A percentile compares a stretch with the other conserved stretches of the same genome.
Conservation (phyloP, 2,797 vertebrate species). For the Danio aesculapii region DNA sequence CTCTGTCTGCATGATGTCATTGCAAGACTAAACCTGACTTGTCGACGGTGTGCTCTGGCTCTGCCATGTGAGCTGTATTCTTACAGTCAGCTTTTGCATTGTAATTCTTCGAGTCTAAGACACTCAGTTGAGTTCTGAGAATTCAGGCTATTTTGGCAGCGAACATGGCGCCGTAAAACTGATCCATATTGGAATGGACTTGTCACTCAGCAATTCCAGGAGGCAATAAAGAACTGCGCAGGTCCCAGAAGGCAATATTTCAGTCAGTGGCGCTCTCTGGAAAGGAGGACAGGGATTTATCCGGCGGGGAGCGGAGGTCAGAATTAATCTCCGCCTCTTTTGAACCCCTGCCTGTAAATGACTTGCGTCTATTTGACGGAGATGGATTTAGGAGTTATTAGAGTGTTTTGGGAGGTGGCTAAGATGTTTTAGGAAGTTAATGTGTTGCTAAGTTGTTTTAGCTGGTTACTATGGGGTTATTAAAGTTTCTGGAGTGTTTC, state of each 20-base stretch:
- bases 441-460: neutral
- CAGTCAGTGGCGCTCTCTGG: constrained; percentile 56
- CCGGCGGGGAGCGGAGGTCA: constrained; percentile 63
- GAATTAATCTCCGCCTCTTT: constrained; percentile 36
- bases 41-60: neutral
- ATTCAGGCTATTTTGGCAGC: constrained; percentile 53
- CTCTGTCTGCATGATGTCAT: neutral
- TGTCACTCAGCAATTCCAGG: constrained; percentile 62
- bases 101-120: constrained; percentile 54
- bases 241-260: constrained; percentile 57
- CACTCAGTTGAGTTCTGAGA: constrained; percentile 47
- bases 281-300: constrained; percentile 54
- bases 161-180: constrained; percentile 51
- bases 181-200: constrained; percentile 55
- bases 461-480: neutral
- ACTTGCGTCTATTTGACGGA: neutral
- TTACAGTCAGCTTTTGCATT: constrained; percentile 20
- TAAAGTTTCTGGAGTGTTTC: neutral
- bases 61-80: constrained; percentile 21
- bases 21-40: neutral
- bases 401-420: too few species aligned
- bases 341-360: constrained; percentile 21
- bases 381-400: too few species aligned
- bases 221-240: constrained; percentile 56
- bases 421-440: too few species aligned